Evolutionary conservation across 2,888 invertebrate species (phyloP).

Genomic region (Melanostoma mellinum): DNA sequence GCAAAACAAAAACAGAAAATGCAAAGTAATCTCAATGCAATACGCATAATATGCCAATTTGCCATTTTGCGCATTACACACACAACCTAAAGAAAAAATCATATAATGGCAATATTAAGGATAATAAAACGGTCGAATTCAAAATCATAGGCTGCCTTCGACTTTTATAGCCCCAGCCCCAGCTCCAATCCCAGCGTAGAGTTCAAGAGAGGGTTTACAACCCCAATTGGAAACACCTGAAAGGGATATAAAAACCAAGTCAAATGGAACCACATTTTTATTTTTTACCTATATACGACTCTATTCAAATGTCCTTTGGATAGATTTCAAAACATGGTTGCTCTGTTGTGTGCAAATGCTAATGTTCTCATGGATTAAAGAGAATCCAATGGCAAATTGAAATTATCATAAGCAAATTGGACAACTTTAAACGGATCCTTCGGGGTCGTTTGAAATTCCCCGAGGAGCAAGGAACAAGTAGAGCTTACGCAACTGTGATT

Average conservation of each 20-base stretch:
- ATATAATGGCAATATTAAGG: conserved; percentile 72
- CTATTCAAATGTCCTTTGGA: conserved; percentile 28
- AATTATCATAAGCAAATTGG: conserved; percentile 81
- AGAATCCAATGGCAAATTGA: conserved; percentile 50
- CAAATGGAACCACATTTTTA: conserved; percentile 22
- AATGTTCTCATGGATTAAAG: conserved; percentile 49
- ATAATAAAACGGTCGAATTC: conserved; percentile 70
- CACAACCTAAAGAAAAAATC: conserved; percentile 34
- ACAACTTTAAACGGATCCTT: conserved; percentile 75
- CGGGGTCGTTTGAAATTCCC: conserved; percentile 22
- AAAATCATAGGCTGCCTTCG: conserved; percentile 68
- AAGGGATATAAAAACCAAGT: conserved; percentile 64
- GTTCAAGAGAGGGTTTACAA: conserved; percentile 48
- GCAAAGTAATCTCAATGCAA: conserved; percentile 71
- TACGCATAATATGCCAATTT: conserved; percentile 68
- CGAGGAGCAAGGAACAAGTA: background rate
- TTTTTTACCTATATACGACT: conserved; percentile 1
- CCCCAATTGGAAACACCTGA: conserved; percentile 70
- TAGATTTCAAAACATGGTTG: conserved; percentile 16
- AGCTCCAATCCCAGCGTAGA: background rate
- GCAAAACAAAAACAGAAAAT: conserved; percentile 52
- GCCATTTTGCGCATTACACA: conserved; percentile 48
- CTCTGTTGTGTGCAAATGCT: conserved; percentile 28
- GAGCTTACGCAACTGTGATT: conserved; percentile 30
- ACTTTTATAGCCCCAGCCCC: conserved; percentile 55